These are phyloP conservation scores for Cheilosia impressa DNA, from an alignment of 2,888 invertebrate species.

Conservation along the genomic window DNA sequence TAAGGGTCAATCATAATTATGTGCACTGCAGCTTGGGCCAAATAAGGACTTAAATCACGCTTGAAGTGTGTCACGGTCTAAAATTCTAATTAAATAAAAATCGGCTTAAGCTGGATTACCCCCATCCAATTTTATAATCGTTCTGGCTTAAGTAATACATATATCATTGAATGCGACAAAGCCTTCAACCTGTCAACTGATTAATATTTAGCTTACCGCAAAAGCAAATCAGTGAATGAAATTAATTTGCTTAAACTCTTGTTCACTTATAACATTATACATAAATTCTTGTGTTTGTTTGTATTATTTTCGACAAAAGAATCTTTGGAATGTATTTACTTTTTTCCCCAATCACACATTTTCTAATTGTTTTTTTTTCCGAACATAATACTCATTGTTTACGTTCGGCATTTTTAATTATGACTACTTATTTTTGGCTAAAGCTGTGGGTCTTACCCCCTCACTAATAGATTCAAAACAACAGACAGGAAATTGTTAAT, in stretches of 20 bases:
- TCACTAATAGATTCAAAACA: neutral
- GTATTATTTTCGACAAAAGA: conserved; percentile 11
- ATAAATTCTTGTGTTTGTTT: neutral
- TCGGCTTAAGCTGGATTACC: too few relatives aligned
- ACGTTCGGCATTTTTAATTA: conserved; percentile 27
- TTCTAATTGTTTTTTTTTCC: conserved; percentile 4
- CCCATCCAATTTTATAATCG: too few relatives aligned
- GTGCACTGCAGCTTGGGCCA: too few relatives aligned
- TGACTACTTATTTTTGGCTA: conserved; percentile 17
- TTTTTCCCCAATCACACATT: conserved; percentile 2
- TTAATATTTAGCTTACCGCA: neutral
- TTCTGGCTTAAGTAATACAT: too few relatives aligned
- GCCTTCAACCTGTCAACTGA: conserved; percentile 7
- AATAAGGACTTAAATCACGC: too few relatives aligned
- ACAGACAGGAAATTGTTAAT: conserved; percentile 52
- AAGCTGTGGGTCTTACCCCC: neutral
- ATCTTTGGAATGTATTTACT: conserved; percentile 19
- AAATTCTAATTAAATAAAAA: too few relatives aligned
- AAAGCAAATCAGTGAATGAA: conserved; percentile 17
- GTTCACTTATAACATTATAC: neutral
- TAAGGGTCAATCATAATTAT: too few relatives aligned
- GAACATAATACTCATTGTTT: conserved; percentile 20
- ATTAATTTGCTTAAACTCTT: conserved; percentile 18
- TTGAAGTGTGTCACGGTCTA: too few relatives aligned
- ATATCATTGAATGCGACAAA: neutral